Evolutionary conservation across 2,113 vertebrate species (phyloP).

Genomic region (Cinclus mexicanus): DNA sequence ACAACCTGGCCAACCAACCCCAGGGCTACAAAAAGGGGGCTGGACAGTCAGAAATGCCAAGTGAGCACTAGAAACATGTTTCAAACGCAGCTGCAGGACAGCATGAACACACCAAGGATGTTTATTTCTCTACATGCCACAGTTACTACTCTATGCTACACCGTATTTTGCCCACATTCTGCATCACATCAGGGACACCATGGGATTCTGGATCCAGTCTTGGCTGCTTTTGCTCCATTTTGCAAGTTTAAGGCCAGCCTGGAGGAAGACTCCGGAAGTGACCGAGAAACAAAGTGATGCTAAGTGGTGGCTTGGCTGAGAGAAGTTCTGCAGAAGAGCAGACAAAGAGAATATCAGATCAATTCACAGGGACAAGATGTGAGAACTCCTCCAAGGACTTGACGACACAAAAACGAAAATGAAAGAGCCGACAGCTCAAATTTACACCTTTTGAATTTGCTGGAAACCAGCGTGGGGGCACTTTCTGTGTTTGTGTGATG

Average conservation of each 20-base stretch:
- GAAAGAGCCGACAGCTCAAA: conserved; percentile 11
- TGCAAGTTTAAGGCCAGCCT: conserved; percentile 11
- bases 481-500: neutral
- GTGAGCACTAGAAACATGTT: neutral
- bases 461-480: neutral
- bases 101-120: conserved; percentile 2
- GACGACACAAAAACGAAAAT: neutral
- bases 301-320: neutral
- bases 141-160: conserved; percentile 21
- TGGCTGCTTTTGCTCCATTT: neutral
- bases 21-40: neutral
- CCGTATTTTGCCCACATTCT: neutral
- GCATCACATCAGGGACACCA: neutral
- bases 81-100: neutral
- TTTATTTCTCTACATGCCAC: conserved; percentile 26
- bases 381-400: conserved; percentile 8
- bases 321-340: neutral
- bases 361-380: conserved; percentile 18
- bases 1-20: neutral
- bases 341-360: neutral
- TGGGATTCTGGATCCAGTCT: neutral
- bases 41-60: neutral
- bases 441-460: neutral
- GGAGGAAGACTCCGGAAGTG: neutral
- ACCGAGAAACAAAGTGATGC: neutral